A percentile compares a stretch with the other conserved stretches of the same genome.
These are phyloP conservation scores for Aleiodes testaceus DNA, from an alignment of 2,888 invertebrate species.

Conservation along the genomic window DNA sequence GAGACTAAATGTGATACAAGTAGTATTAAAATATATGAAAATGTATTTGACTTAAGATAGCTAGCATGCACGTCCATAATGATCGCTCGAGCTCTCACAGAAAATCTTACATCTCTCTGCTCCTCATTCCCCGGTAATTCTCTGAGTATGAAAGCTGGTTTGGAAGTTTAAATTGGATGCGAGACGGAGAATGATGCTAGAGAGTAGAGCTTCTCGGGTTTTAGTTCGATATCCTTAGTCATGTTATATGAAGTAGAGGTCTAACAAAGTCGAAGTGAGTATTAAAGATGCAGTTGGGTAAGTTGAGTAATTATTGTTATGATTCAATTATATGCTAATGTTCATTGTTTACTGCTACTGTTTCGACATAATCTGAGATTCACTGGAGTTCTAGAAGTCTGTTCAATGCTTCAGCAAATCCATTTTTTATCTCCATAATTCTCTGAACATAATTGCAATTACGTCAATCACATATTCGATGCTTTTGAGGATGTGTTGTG, in stretches of 20 bases:
- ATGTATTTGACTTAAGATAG: slow-evolving; percentile 1
- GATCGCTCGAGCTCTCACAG: neutral
- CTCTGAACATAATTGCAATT: neutral
- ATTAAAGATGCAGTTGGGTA: neutral
- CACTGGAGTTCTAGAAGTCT: no score
- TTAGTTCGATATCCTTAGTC: slow-evolving; percentile 22
- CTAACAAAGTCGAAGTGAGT: slow-evolving; percentile 1
- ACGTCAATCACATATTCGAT: slow-evolving; percentile 14
- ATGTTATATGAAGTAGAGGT: slow-evolving; percentile 9
- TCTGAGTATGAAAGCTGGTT: slow-evolving; percentile 27
- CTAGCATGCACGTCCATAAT: slow-evolving; percentile 7
- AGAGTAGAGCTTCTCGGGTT: slow-evolving; percentile 13
- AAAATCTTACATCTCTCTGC: slow-evolving; percentile 6
- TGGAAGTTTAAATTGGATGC: slow-evolving; percentile 26
- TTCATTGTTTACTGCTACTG: neutral
- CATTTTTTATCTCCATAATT: no score
- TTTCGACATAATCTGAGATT: no score
- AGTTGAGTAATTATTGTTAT: slow-evolving; percentile 12
- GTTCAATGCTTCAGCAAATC: no score
- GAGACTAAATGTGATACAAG: no score
- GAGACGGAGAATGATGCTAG: slow-evolving; percentile 12
- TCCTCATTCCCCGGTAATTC: neutral
- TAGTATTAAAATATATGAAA: neutral
- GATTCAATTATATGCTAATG: slow-evolving; percentile 1
- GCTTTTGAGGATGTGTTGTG: slow-evolving; percentile 5